Evolutionary conservation across 2,113 vertebrate species (phyloP).

Genomic region (Nothoprocta perdicaria): DNA sequence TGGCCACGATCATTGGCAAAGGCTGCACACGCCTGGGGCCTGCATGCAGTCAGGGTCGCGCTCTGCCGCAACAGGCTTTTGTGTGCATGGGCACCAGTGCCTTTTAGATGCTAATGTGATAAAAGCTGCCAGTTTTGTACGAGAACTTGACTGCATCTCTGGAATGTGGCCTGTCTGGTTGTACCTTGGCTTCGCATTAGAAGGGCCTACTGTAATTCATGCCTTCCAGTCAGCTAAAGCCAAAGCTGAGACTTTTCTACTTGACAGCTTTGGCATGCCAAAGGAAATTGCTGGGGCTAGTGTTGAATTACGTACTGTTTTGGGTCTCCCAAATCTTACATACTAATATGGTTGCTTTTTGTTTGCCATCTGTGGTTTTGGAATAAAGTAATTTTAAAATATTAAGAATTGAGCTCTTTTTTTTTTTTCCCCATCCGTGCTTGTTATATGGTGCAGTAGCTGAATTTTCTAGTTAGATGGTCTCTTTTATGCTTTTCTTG

Average conservation of each 20-base stretch:
- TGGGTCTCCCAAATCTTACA: neutral
- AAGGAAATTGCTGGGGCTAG: neutral
- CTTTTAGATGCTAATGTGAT: constrained; percentile 57
- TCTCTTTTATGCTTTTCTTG: neutral
- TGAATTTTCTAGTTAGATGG: neutral
- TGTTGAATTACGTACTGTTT: neutral
- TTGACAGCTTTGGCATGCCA: neutral
- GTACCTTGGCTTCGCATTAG: constrained; percentile 28
- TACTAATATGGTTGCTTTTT: neutral
- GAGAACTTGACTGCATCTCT: constrained; percentile 52
- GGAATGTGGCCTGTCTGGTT: constrained; percentile 62
- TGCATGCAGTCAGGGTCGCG: neutral
- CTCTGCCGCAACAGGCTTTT: neutral
- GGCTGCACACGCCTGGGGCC: neutral
- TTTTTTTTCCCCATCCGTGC: neutral
- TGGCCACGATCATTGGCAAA: neutral
- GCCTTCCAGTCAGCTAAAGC: neutral
- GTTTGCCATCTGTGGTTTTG: neutral
- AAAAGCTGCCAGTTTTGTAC: constrained; percentile 31
- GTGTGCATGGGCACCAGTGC: neutral
- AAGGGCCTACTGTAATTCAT: neutral
- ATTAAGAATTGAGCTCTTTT: neutral
- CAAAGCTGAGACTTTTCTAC: neutral
- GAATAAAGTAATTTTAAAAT: neutral
- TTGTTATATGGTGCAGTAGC: neutral